These are phyloP conservation scores for Brachionus rotundiformis DNA, from an alignment of 1,140 invertebrate genomes.

Conservation along the genomic window DNA sequence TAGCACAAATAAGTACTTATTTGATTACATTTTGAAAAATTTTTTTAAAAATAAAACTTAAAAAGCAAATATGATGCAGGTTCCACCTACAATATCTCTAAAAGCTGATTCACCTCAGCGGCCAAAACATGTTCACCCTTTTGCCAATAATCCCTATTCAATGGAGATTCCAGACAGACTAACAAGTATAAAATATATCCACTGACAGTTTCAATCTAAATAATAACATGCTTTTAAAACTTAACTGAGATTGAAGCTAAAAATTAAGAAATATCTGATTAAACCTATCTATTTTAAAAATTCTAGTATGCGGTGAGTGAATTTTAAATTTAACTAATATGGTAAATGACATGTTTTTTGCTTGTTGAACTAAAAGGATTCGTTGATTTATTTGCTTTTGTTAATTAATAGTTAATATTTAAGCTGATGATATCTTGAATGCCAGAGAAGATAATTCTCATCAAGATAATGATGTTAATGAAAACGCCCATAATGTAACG, in stretches of 20 bases:
- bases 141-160: background rate
- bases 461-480: background rate
- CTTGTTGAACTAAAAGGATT: background rate
- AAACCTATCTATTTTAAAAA: background rate
- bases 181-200: background rate
- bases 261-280: background rate
- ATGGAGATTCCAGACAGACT: constrained; percentile 49
- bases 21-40: background rate
- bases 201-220: background rate
- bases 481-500: background rate
- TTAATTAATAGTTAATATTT: background rate
- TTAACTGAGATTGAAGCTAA: background rate
- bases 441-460: background rate
- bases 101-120: background rate
- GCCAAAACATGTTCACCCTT: background rate
- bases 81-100: constrained; percentile 33
- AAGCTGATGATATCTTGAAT: constrained; percentile 32
- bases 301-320: constrained; percentile 21
- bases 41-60: background rate
- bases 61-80: constrained; percentile 48
- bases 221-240: background rate
- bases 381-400: background rate
- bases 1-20: constrained; percentile 29
- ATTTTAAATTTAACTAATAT: background rate
- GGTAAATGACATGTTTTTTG: background rate